These are phyloP conservation scores for Hypothenemus hampei DNA, from an alignment of 1,140 invertebrate species.

Conservation along the genomic window DNA sequence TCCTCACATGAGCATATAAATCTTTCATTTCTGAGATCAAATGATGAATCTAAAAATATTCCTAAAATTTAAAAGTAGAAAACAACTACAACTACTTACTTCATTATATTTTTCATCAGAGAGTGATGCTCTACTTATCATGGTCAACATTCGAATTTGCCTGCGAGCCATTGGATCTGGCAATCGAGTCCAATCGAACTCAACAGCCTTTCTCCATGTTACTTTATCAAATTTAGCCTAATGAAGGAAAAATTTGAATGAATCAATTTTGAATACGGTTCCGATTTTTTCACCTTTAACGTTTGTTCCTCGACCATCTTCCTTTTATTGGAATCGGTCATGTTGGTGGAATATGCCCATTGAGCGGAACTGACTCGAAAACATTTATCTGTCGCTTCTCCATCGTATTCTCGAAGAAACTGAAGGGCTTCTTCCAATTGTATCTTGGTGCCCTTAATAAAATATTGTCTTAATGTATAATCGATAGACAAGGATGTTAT, in stretches of 20 bases:
- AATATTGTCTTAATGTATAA: background rate
- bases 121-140: conserved; percentile 66
- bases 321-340: conserved; percentile 64
- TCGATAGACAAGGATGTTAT: background rate
- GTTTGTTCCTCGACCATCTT: conserved; percentile 68
- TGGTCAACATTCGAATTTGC: conserved; percentile 66
- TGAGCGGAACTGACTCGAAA: conserved; percentile 62
- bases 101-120: conserved; percentile 70
- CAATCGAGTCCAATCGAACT: conserved; percentile 62
- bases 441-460: conserved; percentile 62
- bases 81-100: conserved; percentile 48
- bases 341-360: conserved; percentile 75
- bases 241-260: background rate
- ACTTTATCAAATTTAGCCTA: conserved; percentile 64
- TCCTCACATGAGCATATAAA: conserved; percentile 63
- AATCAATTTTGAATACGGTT: no score
- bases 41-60: conserved; percentile 56
- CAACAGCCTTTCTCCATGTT: conserved; percentile 66
- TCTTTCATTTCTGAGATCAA: conserved; percentile 77
- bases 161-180: conserved; percentile 61
- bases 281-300: conserved; percentile 66
- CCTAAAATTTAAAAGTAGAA: background rate
- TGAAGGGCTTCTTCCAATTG: conserved; percentile 64
- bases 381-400: conserved; percentile 66
- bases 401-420: conserved; percentile 68